A percentile compares a stretch with the other conserved stretches of the same genome.
Conservation (phyloP, 2,888 invertebrate genomes). For the Ferdinandea cuprea region DNA sequence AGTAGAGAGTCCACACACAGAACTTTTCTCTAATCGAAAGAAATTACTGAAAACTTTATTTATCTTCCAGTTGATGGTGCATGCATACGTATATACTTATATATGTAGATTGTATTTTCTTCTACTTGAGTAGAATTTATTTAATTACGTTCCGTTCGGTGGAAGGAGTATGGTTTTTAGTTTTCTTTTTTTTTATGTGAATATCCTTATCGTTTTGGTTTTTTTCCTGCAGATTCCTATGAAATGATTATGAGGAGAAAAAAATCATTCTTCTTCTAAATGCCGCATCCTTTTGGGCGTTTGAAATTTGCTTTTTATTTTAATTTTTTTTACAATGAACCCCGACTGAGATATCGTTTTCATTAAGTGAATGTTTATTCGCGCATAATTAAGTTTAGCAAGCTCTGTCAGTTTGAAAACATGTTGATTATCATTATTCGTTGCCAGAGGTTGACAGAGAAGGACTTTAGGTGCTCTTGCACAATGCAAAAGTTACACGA, state of each 20-base stretch:
- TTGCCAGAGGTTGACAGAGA: neutral
- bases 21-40: slow-evolving; percentile 69
- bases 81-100: neutral
- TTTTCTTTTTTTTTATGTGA: slow-evolving; percentile 11
- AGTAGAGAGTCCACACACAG: slow-evolving; percentile 62
- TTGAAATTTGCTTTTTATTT: slow-evolving; percentile 4
- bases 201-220: slow-evolving; percentile 25
- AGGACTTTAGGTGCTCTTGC: neutral
- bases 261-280: slow-evolving; percentile 30
- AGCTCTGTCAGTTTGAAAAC: slow-evolving; percentile 24
- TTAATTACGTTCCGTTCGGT: slow-evolving; percentile 63
- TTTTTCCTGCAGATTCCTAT: slow-evolving; percentile 26
- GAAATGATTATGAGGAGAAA: slow-evolving; percentile 63
- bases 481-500: neutral
- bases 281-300: slow-evolving; percentile 36
- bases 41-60: slow-evolving; percentile 72
- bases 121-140: slow-evolving; percentile 42
- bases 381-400: slow-evolving; percentile 36
- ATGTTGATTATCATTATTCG: slow-evolving; percentile 9
- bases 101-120: slow-evolving; percentile 2
- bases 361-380: slow-evolving; percentile 56
- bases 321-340: slow-evolving; percentile 10
- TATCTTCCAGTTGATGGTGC: slow-evolving; percentile 45
- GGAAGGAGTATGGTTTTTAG: slow-evolving; percentile 37
- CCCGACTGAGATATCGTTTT: slow-evolving; percentile 60